Evolutionary conservation across 2,797 vertebrate genomes (phyloP).

Genomic region (Aphelocoma californica): DNA sequence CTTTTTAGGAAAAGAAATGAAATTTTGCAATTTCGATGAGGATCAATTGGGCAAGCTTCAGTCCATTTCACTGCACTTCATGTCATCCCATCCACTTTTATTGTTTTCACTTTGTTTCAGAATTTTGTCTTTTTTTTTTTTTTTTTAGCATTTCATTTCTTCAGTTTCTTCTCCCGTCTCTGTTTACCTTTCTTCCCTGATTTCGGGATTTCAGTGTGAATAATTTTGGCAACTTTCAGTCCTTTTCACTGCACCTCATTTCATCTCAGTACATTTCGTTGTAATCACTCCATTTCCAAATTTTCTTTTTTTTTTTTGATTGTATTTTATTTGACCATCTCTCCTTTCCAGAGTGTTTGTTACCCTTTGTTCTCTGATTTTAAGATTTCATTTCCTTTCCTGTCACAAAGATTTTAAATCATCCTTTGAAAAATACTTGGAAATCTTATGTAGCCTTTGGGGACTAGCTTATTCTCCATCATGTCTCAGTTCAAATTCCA

Average conservation of each 20-base stretch:
- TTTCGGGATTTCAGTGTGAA: not conserved
- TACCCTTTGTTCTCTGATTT: not conserved
- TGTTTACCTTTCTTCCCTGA: not conserved
- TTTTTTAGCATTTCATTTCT: not conserved
- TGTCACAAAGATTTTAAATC: not conserved
- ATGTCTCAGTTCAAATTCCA: not conserved
- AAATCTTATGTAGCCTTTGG: not conserved
- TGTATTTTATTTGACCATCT: not conserved
- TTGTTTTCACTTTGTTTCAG: not conserved
- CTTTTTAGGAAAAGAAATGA: not conserved
- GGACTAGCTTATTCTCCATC: not conserved
- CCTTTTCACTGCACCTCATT: not conserved
- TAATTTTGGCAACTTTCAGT: not conserved
- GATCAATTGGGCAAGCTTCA: not conserved
- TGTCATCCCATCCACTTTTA: accelerated
- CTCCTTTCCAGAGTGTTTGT: not conserved
- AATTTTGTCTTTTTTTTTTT: not conserved
- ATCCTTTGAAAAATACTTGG: not conserved
- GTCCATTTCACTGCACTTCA: not conserved
- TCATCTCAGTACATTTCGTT: not conserved
- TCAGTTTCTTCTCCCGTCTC: not conserved
- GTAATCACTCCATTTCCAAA: not conserved
- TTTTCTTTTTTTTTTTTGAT: not conserved
- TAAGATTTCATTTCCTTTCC: not conserved
- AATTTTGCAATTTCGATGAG: not conserved